These are phyloP conservation scores for Lampris megalopsis DNA, from an alignment of 2,113 vertebrate species.

Conservation along the genomic window DNA sequence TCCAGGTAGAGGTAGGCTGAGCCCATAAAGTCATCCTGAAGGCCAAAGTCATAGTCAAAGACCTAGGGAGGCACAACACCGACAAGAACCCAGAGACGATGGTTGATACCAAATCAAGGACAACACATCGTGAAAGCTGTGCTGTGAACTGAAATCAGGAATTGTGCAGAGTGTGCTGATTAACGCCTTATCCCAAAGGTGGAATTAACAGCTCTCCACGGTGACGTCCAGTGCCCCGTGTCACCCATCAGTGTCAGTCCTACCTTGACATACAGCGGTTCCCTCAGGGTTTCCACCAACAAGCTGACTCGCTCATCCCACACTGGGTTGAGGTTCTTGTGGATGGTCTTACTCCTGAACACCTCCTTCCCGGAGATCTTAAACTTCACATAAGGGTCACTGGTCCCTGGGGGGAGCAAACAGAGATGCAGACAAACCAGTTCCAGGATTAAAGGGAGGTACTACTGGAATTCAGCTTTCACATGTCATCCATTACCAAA, in stretches of 20 bases:
- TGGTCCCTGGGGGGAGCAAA: conserved; percentile 86
- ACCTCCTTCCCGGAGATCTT: conserved; percentile 97
- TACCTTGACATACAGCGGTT: conserved; percentile 95
- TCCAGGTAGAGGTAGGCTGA: conserved; percentile 92
- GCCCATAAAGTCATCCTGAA: conserved; percentile 99
- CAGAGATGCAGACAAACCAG: not conserved
- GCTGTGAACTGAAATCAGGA: no score
- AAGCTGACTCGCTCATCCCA: conserved; percentile 93
- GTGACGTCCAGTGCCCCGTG: no score
- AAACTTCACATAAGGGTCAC: conserved; percentile 98
- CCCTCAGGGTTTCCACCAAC: conserved; percentile 87
- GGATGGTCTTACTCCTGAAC: conserved; percentile 96
- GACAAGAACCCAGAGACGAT: not conserved
- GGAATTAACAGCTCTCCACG: no score
- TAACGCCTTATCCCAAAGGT: no score
- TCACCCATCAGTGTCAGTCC: conserved; percentile 15
- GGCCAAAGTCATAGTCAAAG: conserved; percentile 98
- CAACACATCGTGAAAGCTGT: no score
- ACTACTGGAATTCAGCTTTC: not conserved
- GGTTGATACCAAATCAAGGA: no score
- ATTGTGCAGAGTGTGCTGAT: no score
- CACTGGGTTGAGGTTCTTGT: conserved; percentile 96
- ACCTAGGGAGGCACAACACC: conserved; percentile 82
- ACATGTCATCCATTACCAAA: not conserved
- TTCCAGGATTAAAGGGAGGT: not conserved